Evolutionary conservation across 2,113 vertebrate species (phyloP), one percentile per base, ranked within the genome.

Genomic region (Anas platyrhynchos): DNA sequence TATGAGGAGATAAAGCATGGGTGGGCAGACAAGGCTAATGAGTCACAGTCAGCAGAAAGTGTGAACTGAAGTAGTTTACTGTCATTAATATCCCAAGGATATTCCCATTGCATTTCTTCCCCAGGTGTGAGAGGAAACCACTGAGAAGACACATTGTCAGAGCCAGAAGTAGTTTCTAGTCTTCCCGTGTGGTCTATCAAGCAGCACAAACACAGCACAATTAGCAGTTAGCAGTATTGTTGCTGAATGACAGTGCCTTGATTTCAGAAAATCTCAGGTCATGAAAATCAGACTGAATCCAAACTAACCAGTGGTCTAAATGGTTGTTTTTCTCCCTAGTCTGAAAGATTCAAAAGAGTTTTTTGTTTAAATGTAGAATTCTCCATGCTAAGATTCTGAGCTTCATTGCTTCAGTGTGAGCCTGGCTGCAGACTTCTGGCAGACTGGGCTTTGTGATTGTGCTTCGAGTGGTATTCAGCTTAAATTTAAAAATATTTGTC

Each of bases 1-100:
- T 93, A 91, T 22, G 17, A 93, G 61, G 52, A 91, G 85, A 78
- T 93, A 91, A 93, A 93, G 90, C 38, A 96, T 88, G 93, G 85
- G 91, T 94, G 96, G 89, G 68, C 86, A 88, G 76, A 81, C 68
- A 81, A 86, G 76, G 68, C 83, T 93, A 86, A 93, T 94, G 91
- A 96, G 32, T 88, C 89, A 44, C 59, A 83, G 72, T 86, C 83
- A 93, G 88, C 86, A 94, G 69, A 88, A 95, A 84, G 29, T 13
- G 32, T 38, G 80, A 86, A 65, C 80, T 29, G 61, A 41, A 16
- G 72, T 88, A 77, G n/a, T 61, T 83, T 78, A 72, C 63, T 91
- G 36, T 72, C 68, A 38, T 85, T 86, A 65, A 72, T 74, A 86
- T 68, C 78, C 27, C 48, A 74, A 38, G 46, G 26, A n/a, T 48